A percentile compares a stretch with the other conserved stretches of the same genome.
Conservation (phyloP, 2,888 invertebrate genomes). For the Druceiella hillmani region DNA sequence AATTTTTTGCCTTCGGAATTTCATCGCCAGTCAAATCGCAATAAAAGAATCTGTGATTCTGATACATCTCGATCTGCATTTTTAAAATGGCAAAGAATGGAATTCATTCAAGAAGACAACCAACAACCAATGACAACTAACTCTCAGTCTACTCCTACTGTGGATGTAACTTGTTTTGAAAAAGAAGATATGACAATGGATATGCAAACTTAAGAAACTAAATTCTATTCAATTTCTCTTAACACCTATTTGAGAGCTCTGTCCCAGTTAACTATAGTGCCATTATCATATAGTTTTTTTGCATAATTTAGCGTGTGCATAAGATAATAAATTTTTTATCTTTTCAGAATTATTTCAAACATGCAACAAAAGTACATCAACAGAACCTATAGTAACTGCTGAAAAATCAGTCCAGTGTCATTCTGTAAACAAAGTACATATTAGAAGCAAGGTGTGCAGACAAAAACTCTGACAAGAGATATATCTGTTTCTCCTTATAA, state of each 20-base stretch:
- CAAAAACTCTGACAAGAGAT: constrained; percentile 6
- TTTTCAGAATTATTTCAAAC: constrained; percentile 7
- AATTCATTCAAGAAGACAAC: constrained; percentile 12
- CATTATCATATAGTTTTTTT: constrained; percentile 4
- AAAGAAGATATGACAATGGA: too few species aligned
- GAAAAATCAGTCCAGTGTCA: constrained; percentile 14
- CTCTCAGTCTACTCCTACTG: constrained; percentile 12
- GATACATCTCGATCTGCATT: constrained; percentile 12
- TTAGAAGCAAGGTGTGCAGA: constrained; percentile 14
- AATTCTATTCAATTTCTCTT: constrained; percentile 9
- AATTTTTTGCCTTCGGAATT: constrained; percentile 21
- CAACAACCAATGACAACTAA: constrained; percentile 11
- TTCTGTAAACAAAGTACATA: constrained; percentile 8
- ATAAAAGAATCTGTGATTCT: constrained; percentile 14
- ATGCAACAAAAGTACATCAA: constrained; percentile 7
- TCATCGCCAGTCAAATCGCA: constrained; percentile 18
- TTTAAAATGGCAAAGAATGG: constrained; percentile 15
- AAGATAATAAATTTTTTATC: constrained; percentile 4
- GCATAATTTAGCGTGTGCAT: too few species aligned
- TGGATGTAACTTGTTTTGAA: constrained; percentile 8
- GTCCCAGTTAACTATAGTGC: constrained; percentile 1
- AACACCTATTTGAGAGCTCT: constrained; percentile 1
- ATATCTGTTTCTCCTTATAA: constrained; percentile 8
- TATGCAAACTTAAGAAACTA: constrained; percentile 7
- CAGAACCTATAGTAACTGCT: constrained; percentile 8